phyloP scores from a whole-genome alignment of 2,113 vertebrate genomes.

The Daubentonia madagascariensis region DNA sequence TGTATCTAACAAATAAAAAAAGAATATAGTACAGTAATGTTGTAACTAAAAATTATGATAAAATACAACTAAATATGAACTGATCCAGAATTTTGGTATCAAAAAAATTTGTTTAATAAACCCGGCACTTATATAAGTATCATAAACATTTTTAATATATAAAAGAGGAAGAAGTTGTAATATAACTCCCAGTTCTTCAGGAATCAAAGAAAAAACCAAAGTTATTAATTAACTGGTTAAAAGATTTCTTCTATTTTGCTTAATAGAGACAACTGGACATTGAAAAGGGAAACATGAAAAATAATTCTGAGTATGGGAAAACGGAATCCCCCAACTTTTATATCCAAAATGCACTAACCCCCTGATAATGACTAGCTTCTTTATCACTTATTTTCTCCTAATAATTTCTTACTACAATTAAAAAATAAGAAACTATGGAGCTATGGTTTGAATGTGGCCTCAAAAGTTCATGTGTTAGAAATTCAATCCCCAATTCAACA shows the following conservation, averaged over 20 bases:
- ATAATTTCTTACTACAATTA: background rate
- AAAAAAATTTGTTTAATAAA: slow-evolving; percentile 46
- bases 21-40: background rate
- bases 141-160: slow-evolving; percentile 1
- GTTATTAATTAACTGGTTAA: slow-evolving; percentile 24
- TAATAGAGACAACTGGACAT: background rate
- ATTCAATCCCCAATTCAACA: background rate
- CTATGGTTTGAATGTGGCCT: background rate
- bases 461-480: background rate
- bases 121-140: background rate
- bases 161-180: background rate
- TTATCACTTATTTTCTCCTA: background rate
- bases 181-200: background rate
- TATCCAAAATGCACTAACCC: background rate
- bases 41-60: slow-evolving; percentile 12
- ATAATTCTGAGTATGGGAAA: background rate
- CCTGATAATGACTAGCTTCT: background rate
- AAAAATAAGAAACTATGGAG: background rate
- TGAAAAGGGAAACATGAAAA: slow-evolving; percentile 13
- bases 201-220: slow-evolving; percentile 15
- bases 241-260: background rate
- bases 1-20: slow-evolving; percentile 81
- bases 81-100: background rate
- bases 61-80: slow-evolving; percentile 18
- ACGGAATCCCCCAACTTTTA: background rate